A percentile compares a stretch with the other conserved stretches of the same genome.
These are phyloP conservation scores for Gobio gobio DNA, from an alignment of 2,113 vertebrate species.

Conservation along the genomic window DNA sequence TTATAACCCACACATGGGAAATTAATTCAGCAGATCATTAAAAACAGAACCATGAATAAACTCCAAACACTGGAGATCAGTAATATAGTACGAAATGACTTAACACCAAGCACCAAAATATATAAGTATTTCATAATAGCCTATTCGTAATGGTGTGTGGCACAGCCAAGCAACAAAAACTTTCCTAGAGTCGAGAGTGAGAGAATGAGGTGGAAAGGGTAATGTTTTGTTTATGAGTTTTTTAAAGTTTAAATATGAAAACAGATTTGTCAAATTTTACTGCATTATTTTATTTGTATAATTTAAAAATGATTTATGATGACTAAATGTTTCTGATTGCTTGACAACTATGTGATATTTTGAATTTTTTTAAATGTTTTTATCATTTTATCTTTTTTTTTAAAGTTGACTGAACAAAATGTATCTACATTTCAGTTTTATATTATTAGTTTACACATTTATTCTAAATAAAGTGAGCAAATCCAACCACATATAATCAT, in stretches of 20 bases:
- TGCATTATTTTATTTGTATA: not conserved
- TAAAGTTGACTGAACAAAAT: not conserved
- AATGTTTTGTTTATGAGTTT: constrained; percentile 43
- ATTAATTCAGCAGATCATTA: constrained; percentile 60
- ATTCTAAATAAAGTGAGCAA: not conserved
- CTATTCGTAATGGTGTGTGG: constrained; percentile 43
- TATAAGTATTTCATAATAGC: constrained; percentile 53
- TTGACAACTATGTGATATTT: not conserved
- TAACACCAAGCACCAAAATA: constrained; percentile 53
- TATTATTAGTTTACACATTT: not conserved
- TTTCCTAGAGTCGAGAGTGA: not conserved
- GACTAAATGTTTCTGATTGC: not conserved
- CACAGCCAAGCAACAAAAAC: constrained; percentile 52
- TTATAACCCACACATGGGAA: constrained; percentile 54
- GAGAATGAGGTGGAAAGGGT: constrained; percentile 2
- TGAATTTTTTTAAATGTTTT: not conserved
- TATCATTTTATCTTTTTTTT: too few relatives aligned
- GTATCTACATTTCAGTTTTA: not conserved
- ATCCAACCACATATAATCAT: not conserved
- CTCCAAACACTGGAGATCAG: constrained; percentile 52
- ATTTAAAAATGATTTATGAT: not conserved
- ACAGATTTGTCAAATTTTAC: constrained; percentile 35
- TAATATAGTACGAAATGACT: constrained; percentile 56
- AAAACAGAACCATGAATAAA: constrained; percentile 55
- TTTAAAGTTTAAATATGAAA: constrained; percentile 36